Percentiles rank a stretch among this genome's conserved stretches.
These are phyloP conservation scores for Epizoanthus illoricatus DNA, from an alignment of 92 coral and sea anemone species.

Conservation along the genomic window DNA sequence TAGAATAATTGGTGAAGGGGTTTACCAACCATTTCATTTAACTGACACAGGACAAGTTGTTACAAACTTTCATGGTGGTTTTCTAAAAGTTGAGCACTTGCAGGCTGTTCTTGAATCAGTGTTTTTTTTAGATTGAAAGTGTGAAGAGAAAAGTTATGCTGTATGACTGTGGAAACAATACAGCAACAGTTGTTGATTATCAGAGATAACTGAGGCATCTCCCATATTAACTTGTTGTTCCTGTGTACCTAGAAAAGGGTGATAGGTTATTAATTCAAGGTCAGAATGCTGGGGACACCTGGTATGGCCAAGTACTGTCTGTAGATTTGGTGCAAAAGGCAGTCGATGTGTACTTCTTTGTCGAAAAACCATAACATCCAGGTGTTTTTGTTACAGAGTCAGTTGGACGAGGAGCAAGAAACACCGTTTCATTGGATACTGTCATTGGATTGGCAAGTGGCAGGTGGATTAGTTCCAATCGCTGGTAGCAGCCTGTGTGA, in stretches of 20 bases:
- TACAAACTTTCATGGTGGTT: constrained; percentile 6
- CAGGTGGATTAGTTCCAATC: constrained; percentile 46
- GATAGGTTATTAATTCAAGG: constrained; percentile 56
- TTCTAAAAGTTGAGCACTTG: background rate
- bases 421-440: constrained; percentile 51
- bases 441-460: constrained; percentile 55
- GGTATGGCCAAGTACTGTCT: constrained; percentile 52
- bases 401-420: constrained; percentile 54
- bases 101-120: too few relatives aligned
- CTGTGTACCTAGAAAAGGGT: constrained; percentile 14
- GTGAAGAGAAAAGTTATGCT: constrained; percentile 4
- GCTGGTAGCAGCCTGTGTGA: background rate
- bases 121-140: background rate
- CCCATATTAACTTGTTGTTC: background rate
- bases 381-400: constrained; percentile 48
- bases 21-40: constrained; percentile 1
- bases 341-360: constrained; percentile 59
- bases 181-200: background rate
- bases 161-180: constrained; percentile 8
- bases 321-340: constrained; percentile 23
- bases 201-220: background rate
- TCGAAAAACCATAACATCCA: constrained; percentile 44
- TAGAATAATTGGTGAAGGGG: constrained; percentile 1
- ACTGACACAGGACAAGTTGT: constrained; percentile 8
- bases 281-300: constrained; percentile 44